Evolutionary conservation across 2,888 invertebrate genomes (phyloP).

Genomic region (Cinara cedri): DNA sequence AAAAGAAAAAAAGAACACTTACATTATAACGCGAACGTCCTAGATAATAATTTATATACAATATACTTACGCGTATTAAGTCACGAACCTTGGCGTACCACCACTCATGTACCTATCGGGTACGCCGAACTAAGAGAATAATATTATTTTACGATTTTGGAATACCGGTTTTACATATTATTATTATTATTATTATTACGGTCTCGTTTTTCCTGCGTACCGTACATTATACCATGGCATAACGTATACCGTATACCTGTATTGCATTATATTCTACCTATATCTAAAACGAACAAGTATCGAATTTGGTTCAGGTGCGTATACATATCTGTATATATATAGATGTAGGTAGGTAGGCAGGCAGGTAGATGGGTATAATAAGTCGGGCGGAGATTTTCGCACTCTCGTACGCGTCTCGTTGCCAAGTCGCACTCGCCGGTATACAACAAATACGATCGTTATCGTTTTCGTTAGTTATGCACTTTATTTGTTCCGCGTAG

Average conservation of each 20-base stretch:
- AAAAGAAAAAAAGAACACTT: neutral
- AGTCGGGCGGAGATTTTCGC: constrained; percentile 31
- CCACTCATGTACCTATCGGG: neutral
- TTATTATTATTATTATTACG: neutral
- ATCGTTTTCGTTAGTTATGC: constrained; percentile 28
- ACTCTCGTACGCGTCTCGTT: constrained; percentile 11
- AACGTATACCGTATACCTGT: no score
- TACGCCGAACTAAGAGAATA: neutral
- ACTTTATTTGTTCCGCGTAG: neutral
- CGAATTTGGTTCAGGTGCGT: neutral
- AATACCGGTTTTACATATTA: constrained; percentile 16
- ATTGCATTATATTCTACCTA: no score
- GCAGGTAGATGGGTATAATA: neutral
- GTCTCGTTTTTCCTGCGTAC: neutral
- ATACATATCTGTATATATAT: neutral
- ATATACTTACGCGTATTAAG: neutral
- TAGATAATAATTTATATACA: neutral
- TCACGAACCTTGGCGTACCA: constrained; percentile 13
- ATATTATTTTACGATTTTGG: constrained; percentile 20
- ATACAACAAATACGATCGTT: neutral
- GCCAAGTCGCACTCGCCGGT: constrained; percentile 13
- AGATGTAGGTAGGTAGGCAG: no score
- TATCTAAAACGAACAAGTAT: neutral
- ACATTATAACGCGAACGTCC: neutral
- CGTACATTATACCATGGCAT: neutral